Conservation (phyloP, 2,113 vertebrate genomes). For the Silurus glanis region DNA sequence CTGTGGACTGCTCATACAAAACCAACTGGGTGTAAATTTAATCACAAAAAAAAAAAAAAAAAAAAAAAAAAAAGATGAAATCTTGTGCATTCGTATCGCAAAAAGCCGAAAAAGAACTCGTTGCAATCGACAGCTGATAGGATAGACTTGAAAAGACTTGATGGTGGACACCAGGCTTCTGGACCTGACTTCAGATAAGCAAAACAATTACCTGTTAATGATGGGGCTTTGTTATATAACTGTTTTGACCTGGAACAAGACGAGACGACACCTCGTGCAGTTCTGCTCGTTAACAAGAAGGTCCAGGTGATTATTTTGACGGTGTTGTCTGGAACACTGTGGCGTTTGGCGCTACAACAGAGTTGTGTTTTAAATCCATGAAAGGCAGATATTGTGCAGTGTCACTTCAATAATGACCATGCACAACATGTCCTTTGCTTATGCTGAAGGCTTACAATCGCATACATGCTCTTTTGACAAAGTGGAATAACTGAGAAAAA, state of each 20-base stretch:
- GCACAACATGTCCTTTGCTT: constrained; percentile 3
- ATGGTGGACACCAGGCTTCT: neutral
- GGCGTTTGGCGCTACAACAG: neutral
- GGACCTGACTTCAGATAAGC: neutral
- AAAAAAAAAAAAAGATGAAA: neutral
- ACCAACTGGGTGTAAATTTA: neutral
- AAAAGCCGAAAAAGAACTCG: neutral
- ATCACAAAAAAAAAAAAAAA: neutral
- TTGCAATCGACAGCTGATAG: neutral
- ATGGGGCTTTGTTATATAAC: constrained; percentile 27
- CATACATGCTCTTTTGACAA: constrained; percentile 32
- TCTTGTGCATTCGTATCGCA: too few relatives aligned
- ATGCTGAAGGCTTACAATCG: constrained; percentile 5
- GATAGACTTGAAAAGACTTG: too few relatives aligned
- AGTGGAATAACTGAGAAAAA: constrained; percentile 48
- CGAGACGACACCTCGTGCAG: constrained; percentile 44
- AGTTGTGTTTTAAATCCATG: constrained; percentile 38
- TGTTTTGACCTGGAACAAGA: constrained; percentile 38
- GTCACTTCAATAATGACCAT: constrained; percentile 33
- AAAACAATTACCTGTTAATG: constrained; percentile 22
- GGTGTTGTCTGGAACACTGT: constrained; percentile 33
- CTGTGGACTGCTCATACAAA: neutral
- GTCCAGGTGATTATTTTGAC: constrained; percentile 31
- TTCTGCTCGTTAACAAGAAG: constrained; percentile 42
- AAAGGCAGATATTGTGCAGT: constrained; percentile 37